Conservation (phyloP, 2,797 vertebrate species). For the Micrastur ruficollis region DNA sequence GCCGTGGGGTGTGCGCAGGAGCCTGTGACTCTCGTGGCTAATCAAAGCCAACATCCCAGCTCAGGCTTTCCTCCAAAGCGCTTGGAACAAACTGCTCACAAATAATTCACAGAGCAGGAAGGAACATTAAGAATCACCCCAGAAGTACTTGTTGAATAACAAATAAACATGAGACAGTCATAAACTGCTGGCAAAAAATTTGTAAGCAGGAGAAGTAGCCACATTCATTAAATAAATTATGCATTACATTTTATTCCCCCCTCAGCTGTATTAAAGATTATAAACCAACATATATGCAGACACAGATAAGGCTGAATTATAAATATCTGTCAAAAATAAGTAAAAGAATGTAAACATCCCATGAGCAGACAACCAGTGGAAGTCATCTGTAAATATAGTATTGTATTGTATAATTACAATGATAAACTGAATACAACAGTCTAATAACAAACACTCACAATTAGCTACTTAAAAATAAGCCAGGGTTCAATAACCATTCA, state of each 20-base stretch:
- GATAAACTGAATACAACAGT: background rate
- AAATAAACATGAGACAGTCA: background rate
- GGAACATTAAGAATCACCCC: background rate
- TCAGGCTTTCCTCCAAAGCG: background rate
- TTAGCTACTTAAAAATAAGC: background rate
- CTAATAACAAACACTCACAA: background rate
- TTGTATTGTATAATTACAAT: background rate
- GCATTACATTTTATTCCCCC: background rate
- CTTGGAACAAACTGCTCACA: background rate
- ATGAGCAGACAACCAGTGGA: background rate
- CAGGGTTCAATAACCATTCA: slow-evolving; percentile 5
- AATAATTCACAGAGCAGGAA: background rate
- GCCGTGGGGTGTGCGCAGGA: too few relatives aligned
- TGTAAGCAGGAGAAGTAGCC: background rate
- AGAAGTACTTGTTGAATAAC: background rate
- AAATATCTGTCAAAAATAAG: background rate
- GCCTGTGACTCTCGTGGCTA: background rate
- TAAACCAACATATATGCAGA: background rate
- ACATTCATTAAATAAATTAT: background rate
- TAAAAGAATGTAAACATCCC: background rate
- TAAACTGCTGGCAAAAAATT: background rate
- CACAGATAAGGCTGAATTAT: background rate
- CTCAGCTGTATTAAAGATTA: background rate
- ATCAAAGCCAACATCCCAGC: background rate
- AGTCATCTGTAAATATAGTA: background rate